Percentiles rank a stretch among this genome's conserved stretches.
Conservation (phyloP, 1,140 invertebrate species). For the Bradynema listronoti region DNA sequence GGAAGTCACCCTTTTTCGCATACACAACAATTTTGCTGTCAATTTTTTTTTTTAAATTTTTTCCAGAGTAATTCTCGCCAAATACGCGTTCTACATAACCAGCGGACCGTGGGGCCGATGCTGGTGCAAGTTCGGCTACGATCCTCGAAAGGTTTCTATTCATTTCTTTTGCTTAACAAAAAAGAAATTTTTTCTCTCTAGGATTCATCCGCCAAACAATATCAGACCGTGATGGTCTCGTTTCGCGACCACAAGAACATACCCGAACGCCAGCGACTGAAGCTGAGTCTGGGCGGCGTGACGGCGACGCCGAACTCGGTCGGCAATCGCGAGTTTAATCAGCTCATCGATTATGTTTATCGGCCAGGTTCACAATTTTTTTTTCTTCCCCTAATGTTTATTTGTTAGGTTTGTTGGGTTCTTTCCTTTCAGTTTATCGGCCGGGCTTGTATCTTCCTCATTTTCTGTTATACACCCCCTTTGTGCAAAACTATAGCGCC, state of each 20-base stretch:
- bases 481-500: no score
- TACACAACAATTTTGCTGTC: no score
- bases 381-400: conserved; percentile 3
- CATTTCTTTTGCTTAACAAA: no score
- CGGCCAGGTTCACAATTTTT: conserved; percentile 32
- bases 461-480: no score
- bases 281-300: conserved; percentile 28
- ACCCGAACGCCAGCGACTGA: conserved; percentile 49
- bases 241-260: conserved; percentile 47
- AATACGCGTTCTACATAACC: conserved; percentile 56
- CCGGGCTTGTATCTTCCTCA: no score
- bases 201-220: conserved; percentile 38
- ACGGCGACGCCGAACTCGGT: not conserved
- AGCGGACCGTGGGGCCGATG: conserved; percentile 56
- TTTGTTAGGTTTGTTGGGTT: no score
- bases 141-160: conserved; percentile 53
- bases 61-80: conserved; percentile 49
- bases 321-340: not conserved
- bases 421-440: not conserved
- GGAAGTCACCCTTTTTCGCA: no score
- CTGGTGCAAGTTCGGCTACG: conserved; percentile 58
- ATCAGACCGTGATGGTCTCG: conserved; percentile 56
- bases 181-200: no score
- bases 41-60: not conserved
- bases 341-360: conserved; percentile 34